Conservation (phyloP, 2,888 invertebrate species). For the Romanomermis culicivorax region DNA sequence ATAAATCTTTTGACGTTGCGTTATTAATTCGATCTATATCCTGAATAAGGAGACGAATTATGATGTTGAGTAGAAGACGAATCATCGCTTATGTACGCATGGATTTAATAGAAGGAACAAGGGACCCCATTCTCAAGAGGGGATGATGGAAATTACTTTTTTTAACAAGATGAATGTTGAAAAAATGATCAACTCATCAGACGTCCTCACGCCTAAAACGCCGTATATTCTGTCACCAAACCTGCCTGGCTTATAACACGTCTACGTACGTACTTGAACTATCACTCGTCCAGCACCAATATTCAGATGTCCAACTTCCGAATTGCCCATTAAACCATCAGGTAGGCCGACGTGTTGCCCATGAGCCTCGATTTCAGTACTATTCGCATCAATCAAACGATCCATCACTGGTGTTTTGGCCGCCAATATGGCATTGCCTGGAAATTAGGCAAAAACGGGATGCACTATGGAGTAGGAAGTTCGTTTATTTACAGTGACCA, state of each 20-base stretch:
- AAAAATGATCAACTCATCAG: too few species aligned
- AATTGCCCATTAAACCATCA: conserved; percentile 34
- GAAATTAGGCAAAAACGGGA: too few species aligned
- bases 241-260: too few species aligned
- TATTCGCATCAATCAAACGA: conserved; percentile 25
- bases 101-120: too few species aligned
- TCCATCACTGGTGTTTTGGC: conserved; percentile 33
- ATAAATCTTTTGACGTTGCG: conserved; percentile 21
- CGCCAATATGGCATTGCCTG: conserved; percentile 31
- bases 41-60: conserved; percentile 11
- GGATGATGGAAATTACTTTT: too few species aligned
- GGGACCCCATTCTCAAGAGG: too few species aligned
- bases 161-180: too few species aligned
- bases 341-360: conserved; percentile 33
- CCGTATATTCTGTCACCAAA: too few species aligned
- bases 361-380: conserved; percentile 29
- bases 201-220: too few species aligned
- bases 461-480: not conserved
- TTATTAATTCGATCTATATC: conserved; percentile 34
- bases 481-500: too few species aligned
- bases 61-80: too few species aligned
- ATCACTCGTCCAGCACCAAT: conserved; percentile 33
- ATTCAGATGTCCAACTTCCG: conserved; percentile 34
- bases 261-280: conserved; percentile 31
- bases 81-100: not conserved